phyloP scores from a whole-genome alignment of 2,113 vertebrate genomes.

The Nansenia antarctica region DNA sequence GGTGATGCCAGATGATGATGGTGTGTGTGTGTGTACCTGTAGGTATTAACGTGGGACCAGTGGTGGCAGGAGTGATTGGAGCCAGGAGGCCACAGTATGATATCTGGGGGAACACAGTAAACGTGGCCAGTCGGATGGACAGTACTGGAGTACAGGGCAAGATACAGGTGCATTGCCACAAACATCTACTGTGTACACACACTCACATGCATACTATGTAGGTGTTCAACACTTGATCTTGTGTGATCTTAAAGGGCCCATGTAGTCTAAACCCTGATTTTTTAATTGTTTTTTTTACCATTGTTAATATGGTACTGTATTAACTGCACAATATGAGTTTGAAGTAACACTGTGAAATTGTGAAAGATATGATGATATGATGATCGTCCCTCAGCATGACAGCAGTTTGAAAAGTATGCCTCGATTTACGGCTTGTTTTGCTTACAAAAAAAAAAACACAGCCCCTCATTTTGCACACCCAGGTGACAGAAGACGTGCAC shows the following conservation, averaged over 20 bases:
- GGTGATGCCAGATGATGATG: too few relatives aligned
- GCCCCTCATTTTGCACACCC: conserved; percentile 30
- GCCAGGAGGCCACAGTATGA: conserved; percentile 96
- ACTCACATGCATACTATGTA: neutral
- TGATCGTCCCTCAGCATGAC: too few relatives aligned
- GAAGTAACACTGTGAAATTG: too few relatives aligned
- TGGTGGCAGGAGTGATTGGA: conserved; percentile 96
- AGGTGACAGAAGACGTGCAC: conserved; percentile 97
- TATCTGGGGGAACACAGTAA: conserved; percentile 98
- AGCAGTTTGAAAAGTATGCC: too few relatives aligned
- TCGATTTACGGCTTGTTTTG: too few relatives aligned
- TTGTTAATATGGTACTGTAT: neutral
- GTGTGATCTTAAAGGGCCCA: too few relatives aligned
- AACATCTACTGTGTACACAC: neutral
- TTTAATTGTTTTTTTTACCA: neutral
- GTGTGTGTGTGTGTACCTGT: neutral
- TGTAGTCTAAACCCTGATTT: too few relatives aligned
- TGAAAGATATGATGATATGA: too few relatives aligned
- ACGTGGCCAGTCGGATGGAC: conserved; percentile 97
- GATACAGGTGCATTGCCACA: conserved; percentile 81
- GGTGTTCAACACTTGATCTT: too few relatives aligned
- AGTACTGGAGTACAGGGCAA: conserved; percentile 96
- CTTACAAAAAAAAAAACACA: too few relatives aligned
- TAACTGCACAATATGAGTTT: too few relatives aligned
- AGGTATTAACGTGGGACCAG: conserved; percentile 94